Base-by-base conservation (phyloP, 2,797 vertebrate species). In the Podarcis lilfordi region DNA sequence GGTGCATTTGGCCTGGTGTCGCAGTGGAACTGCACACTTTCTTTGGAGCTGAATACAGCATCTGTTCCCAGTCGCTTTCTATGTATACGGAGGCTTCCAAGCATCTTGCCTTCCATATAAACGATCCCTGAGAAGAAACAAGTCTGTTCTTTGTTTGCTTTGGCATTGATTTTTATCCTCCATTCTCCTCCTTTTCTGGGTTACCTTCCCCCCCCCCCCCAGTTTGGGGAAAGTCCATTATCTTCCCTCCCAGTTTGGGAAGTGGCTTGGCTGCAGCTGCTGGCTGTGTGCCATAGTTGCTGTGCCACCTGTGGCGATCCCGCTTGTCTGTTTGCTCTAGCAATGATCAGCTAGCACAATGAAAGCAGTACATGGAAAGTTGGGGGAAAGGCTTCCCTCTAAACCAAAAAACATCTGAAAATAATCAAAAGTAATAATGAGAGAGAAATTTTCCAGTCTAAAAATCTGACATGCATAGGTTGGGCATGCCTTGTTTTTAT, bases 331-430 rank as follows among this genome's bases (percentile, higher is more conserved):
- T 55, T 71, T 55, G 64, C 68, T 19, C 76, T 79, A 86, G 64
- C 45, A 79, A 50, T 55, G 29, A 86, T 37, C 77, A 80, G 43
- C 43, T 80, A 59, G 43, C 32, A 80, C 76, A 71, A 80, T 71
- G 66, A 35, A 79, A 55, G 32, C 4, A 71, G 21, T 61, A 78
- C 86, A 89, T 82, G 29, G 74, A 87, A 88, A 88, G 55, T 84
- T 85, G 88, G 87, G 87, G 87, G 32, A n/a, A 64, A 89, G 21
- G 55, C 71, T 1, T 89, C 61, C 69, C 43, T 35, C 9, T 88
- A 90, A 86, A 91, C 17, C 11, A 75, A 55, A 75, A 88, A 76
- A 1, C 72, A 84, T 90, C 82, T 92, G 89, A 84, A 86, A 89
- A 84, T 61, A 89, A 89, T 71, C 86, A 90, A 88, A 87, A 35